phyloP scores from a whole-genome alignment of 2,113 vertebrate genomes.

The Uria aalge region DNA sequence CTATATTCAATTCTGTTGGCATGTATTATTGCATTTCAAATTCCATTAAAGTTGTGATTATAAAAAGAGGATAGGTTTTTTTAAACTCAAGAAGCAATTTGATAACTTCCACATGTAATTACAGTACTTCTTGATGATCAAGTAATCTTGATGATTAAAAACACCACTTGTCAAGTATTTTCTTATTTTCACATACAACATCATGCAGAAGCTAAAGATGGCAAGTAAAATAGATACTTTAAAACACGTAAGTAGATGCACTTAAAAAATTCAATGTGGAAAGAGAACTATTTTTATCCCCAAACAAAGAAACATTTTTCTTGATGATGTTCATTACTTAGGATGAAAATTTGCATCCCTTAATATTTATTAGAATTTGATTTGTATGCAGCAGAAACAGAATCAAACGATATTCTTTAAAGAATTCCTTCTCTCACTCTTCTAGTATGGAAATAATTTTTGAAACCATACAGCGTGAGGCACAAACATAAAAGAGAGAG shows the following conservation, averaged over 20 bases:
- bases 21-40: background rate
- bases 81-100: constrained; percentile 23
- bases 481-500: background rate
- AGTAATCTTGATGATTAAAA: constrained; percentile 14
- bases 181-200: constrained; percentile 4
- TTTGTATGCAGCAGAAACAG: background rate
- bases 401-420: background rate
- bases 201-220: background rate
- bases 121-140: background rate
- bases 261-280: background rate
- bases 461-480: background rate
- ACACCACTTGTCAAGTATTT: background rate
- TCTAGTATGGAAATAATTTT: background rate
- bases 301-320: background rate
- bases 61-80: background rate
- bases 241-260: background rate
- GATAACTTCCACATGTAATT: background rate
- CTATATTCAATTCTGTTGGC: background rate
- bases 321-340: background rate
- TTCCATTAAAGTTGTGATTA: background rate
- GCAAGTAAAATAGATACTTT: background rate
- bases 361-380: background rate
- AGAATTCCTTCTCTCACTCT: background rate
- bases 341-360: background rate
- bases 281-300: background rate